Percentiles rank a stretch among this genome's conserved stretches.
phyloP scores from a whole-genome alignment of 2,888 invertebrate genomes.

The Sympetrum striolatum region DNA sequence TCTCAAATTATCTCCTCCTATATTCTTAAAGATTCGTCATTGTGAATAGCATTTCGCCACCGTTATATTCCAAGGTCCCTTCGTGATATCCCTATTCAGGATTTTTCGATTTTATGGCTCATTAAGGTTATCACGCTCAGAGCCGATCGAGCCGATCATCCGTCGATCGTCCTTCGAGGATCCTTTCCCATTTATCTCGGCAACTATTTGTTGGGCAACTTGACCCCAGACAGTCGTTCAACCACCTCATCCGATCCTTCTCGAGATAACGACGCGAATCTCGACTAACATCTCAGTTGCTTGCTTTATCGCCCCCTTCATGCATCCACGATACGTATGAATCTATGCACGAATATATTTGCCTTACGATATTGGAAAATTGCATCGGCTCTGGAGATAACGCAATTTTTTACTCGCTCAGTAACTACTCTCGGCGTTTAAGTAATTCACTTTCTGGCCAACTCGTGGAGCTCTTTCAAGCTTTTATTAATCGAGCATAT shows the following conservation, averaged over 20 bases:
- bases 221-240: background rate
- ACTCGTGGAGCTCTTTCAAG: too few relatives aligned
- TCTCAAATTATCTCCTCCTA: too few relatives aligned
- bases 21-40: too few relatives aligned
- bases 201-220: background rate
- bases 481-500: too few relatives aligned
- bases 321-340: background rate
- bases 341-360: background rate
- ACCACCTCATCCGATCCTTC: background rate
- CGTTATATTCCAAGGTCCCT: background rate
- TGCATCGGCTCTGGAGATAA: too few relatives aligned
- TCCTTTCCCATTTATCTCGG: background rate
- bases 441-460: too few relatives aligned
- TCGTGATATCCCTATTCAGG: background rate
- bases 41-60: background rate
- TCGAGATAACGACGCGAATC: background rate
- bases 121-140: background rate
- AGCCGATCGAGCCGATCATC: background rate
- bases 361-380: background rate
- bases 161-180: background rate
- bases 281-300: background rate
- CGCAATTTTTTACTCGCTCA: too few relatives aligned
- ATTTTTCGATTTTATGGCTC: background rate
- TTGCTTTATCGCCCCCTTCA: background rate
- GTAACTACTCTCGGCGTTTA: too few relatives aligned